phyloP scores from a whole-genome alignment of 2,113 vertebrate species.

The Eudyptes chrysolophus region DNA sequence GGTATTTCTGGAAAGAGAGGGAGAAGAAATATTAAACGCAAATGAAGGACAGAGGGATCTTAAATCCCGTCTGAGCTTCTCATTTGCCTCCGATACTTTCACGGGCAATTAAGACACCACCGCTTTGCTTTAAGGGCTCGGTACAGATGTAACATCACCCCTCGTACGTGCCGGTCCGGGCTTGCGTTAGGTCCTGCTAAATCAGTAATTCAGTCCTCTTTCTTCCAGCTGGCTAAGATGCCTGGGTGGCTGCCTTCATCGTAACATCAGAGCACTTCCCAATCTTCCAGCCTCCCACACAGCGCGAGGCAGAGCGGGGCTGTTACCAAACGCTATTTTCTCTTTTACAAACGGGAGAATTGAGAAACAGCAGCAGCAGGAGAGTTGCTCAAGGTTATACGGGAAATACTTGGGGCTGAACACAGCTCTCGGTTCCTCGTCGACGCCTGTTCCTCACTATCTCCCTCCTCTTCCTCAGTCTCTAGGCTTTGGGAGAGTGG shows the following conservation, averaged over 20 bases:
- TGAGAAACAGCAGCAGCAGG: background rate
- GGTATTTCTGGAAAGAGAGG: slow-evolving; percentile 86
- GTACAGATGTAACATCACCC: background rate
- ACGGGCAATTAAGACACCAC: background rate
- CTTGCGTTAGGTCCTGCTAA: background rate
- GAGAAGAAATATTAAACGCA: rapidly evolving
- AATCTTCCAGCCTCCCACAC: background rate
- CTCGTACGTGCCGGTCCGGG: rapidly evolving
- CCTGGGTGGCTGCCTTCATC: background rate
- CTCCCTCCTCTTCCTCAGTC: background rate
- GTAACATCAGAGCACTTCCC: background rate
- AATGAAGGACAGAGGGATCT: background rate
- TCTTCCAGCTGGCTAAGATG: background rate
- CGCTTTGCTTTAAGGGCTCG: background rate
- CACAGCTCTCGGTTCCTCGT: rapidly evolving
- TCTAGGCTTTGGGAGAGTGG: background rate
- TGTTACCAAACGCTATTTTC: background rate
- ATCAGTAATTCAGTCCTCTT: background rate
- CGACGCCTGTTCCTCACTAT: background rate
- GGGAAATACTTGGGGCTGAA: background rate
- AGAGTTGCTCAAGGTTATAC: rapidly evolving
- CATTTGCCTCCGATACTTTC: rapidly evolving
- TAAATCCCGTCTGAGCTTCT: rapidly evolving
- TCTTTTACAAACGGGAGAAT: background rate
- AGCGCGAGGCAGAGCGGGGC: background rate